Conservation (phyloP, 2,797 vertebrate genomes). For the Xyrichtys novacula region DNA sequence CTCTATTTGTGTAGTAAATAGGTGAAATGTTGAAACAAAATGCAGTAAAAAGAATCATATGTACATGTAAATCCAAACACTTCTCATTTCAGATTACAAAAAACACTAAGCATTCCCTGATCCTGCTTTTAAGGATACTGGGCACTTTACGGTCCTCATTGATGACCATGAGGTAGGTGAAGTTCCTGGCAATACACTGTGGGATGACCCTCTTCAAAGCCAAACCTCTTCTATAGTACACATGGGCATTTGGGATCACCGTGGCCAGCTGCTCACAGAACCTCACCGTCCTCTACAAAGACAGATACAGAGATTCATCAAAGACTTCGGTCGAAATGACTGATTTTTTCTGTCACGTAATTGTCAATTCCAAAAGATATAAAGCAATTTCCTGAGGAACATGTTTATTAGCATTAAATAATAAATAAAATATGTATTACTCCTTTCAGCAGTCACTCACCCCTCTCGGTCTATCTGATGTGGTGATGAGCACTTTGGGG, state of each 20-base stretch:
- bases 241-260: slow-evolving; percentile 92
- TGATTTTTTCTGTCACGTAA: no score
- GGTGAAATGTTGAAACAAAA: neutral
- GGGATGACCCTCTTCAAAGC: slow-evolving; percentile 96
- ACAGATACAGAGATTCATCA: slow-evolving; percentile 10
- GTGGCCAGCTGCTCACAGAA: slow-evolving; percentile 94
- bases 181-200: slow-evolving; percentile 92
- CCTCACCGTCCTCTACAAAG: slow-evolving; percentile 90
- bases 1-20: no score
- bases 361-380: no score
- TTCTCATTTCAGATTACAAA: neutral
- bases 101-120: neutral
- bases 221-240: slow-evolving; percentile 97
- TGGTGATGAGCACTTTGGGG: slow-evolving; percentile 98
- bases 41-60: neutral
- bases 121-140: slow-evolving; percentile 89
- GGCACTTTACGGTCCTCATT: slow-evolving; percentile 95
- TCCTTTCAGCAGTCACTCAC: slow-evolving; percentile 75
- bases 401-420: neutral
- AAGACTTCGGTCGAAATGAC: neutral
- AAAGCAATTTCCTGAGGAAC: neutral
- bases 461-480: slow-evolving; percentile 96
- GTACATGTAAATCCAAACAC: neutral
- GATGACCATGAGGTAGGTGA: slow-evolving; percentile 95
- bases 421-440: neutral